Base-by-base conservation (phyloP, 2,113 vertebrate genomes). In the Eonycteris spelaea region DNA sequence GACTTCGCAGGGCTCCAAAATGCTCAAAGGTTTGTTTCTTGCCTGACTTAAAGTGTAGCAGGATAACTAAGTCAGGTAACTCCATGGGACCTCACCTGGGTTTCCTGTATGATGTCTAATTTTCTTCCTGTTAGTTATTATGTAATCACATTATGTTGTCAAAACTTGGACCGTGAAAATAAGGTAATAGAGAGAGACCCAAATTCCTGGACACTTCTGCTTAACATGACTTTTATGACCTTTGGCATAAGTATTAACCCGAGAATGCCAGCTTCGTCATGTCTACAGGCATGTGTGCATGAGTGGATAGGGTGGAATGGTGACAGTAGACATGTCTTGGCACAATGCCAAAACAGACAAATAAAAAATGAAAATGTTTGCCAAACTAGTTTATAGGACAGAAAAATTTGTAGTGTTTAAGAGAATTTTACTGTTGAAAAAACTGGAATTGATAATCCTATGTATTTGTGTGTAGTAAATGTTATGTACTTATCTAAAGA, bases 101-200 rank as follows among this genome's bases (percentile, higher is more conserved):
- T 68, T 97, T 97, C 94, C 26, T 43, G 82, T 35, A 38, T 57
- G n/a, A 43, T 68, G 74, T 90, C 84, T 93, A 93, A 94, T 90
- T 96, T 94, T 57, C 77, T 97, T 97, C 95, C 94, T 96, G 90
- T 30, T 57, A 94, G 91, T 96, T 91, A 96, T 97, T 96, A 94
- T 90, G 35, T 95, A 95, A 97, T 97, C 93, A 92, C 73, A 97
- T 97, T 95, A 96, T 91, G 91, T 82, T 91, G 88, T 97, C 92
- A 97, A 95, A 94, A 91, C 51, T 83, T 86, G 77, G 91, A 67
- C 63, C 75, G 74, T 86, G 74, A 94, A 83, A 96, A 43, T 89
- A 74, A 91, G 84, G 84, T 89, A 86, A 88, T 74, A 82, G 51
- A 94, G 93, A 84, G 53, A 97, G 96, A 67, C 92, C 86, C 19